Evolutionary conservation across 2,888 invertebrate species (phyloP).

Genomic region (Xanthostigma xanthostigma): DNA sequence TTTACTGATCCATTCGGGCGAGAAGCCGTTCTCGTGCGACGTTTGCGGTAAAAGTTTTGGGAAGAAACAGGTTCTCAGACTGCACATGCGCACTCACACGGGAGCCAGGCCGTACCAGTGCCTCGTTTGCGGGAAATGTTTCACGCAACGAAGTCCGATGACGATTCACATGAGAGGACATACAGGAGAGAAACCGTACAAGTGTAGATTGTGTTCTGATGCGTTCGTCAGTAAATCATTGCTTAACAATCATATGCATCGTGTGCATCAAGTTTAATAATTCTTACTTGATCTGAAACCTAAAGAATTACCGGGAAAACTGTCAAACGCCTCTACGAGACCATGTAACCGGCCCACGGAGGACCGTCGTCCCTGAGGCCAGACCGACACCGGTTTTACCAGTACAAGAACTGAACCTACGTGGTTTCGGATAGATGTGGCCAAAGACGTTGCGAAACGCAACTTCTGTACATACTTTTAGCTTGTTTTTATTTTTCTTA

Average conservation of each 20-base stretch:
- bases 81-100: conserved; percentile 11
- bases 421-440: too few species aligned
- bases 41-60: conserved; percentile 6
- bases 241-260: conserved; percentile 31
- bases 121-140: conserved; percentile 4
- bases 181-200: conserved; percentile 33
- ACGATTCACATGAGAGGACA: conserved; percentile 33
- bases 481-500: too few species aligned
- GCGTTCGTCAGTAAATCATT: conserved; percentile 39
- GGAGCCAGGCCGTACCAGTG: conserved; percentile 7
- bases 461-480: too few species aligned
- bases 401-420: too few species aligned
- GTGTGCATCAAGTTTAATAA: too few species aligned
- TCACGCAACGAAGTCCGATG: conserved; percentile 31
- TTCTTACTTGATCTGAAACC: too few species aligned
- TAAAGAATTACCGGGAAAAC: too few species aligned
- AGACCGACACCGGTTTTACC: too few species aligned
- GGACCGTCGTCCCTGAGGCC: too few species aligned
- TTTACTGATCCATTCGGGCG: conserved; percentile 4
- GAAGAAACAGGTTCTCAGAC: conserved; percentile 2
- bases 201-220: conserved; percentile 33
- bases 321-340: too few species aligned
- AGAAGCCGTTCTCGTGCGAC: conserved; percentile 5
- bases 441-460: too few species aligned
- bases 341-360: too few species aligned